Conservation (phyloP, 2,888 invertebrate genomes). For the Syrphus vitripennis region DNA sequence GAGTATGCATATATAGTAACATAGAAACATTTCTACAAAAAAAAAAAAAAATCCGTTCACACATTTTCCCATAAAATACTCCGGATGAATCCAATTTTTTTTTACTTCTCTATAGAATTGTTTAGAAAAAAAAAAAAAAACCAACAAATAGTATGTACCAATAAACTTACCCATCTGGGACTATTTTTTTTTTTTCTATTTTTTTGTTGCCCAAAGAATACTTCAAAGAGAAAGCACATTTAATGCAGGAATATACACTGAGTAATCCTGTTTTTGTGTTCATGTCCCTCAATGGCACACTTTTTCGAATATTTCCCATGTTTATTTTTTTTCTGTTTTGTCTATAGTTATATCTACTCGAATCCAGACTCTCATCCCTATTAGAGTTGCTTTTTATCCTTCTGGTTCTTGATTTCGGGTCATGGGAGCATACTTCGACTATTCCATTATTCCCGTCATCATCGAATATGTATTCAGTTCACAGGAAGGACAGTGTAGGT, state of each 20-base stretch:
- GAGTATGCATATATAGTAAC: neutral
- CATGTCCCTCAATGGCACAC: slow-evolving; percentile 23
- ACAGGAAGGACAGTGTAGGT: slow-evolving; percentile 4
- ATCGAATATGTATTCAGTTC: slow-evolving; percentile 48
- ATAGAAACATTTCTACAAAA: neutral
- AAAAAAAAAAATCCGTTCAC: neutral
- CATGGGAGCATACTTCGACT: slow-evolving; percentile 15
- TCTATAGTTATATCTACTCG: neutral
- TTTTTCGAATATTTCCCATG: neutral
- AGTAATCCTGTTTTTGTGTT: neutral
- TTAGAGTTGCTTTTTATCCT: neutral
- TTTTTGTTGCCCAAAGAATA: neutral
- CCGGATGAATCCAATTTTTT: neutral
- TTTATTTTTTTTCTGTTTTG: neutral
- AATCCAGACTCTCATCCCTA: neutral
- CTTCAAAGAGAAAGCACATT: neutral
- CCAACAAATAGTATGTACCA: neutral
- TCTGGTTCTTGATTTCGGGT: slow-evolving; percentile 21
- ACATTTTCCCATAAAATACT: neutral
- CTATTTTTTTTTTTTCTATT: neutral
- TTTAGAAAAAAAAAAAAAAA: neutral
- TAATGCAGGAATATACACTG: neutral
- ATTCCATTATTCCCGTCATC: slow-evolving; percentile 13
- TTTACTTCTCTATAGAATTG: neutral
- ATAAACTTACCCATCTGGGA: slow-evolving; percentile 12